Evolutionary conservation across 1,140 invertebrate species (phyloP), one percentile per base, ranked within the genome.

Genomic region (Drosophila bifasciata): DNA sequence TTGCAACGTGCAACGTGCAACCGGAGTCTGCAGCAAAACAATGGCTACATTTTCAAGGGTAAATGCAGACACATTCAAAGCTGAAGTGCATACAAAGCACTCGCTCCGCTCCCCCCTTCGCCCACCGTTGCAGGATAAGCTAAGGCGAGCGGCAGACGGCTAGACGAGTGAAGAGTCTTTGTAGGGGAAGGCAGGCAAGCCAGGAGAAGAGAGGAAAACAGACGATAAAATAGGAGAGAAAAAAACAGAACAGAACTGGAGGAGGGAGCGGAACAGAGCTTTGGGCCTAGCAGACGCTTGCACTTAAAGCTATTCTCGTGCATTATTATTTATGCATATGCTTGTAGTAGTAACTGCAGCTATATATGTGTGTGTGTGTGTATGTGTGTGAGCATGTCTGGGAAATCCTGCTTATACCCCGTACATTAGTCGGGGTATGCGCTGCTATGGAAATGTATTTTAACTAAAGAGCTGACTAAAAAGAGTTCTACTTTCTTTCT

Each of bases 241-340:
- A 13, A 13, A 13, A 36, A 32, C 11, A 4, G 5, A 25, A 6
- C 23, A 6, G 23, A 25, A 25, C 1, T 7, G 23, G 36, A 51
- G 25, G 7, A 16, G 9, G 13, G n/a, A 17, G 11, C 9, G 17
- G 19, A 52, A 39, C 67, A 39, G 28, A 21, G 59, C 59, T 44
- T 74, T 63, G 69, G 56, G 69, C 69, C 69, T 73, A 73, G 51
- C 69, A 73, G 70, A 72, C 70, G 69, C 76, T 62, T 69, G 83
- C 83, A 88, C 74, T 81, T 75, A 81, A 88, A 88, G 84, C 32
- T 76, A 79, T 73, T 75, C 86, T 88, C 83, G 75, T 83, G 84
- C 84, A 77, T 83, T 83, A 88, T 88, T 88, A 88, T 88, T 88
- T 88, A 88, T 88, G 83, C 83, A 88, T 88, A 88, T 88, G 78